A percentile compares a stretch with the other conserved stretches of the same genome.
Conservation (phyloP, 2,797 vertebrate species). For the Anguilla obscura region DNA sequence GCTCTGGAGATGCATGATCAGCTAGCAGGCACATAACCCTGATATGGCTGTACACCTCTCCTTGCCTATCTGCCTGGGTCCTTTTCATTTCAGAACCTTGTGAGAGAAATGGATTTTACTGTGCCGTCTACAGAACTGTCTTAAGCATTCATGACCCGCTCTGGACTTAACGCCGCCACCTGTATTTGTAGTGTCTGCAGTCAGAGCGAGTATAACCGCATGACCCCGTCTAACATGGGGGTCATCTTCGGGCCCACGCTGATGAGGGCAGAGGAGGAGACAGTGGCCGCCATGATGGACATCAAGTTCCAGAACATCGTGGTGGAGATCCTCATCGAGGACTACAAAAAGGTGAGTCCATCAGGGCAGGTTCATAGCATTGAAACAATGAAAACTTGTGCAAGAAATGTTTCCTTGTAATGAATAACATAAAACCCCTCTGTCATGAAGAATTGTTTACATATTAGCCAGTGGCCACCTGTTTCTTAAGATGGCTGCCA, state of each 20-base stretch:
- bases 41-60: not conserved
- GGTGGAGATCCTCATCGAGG: slow-evolving; percentile 94
- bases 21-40: slow-evolving; percentile 1
- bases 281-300: slow-evolving; percentile 97
- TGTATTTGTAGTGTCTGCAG: slow-evolving; percentile 79
- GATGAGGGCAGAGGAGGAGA: slow-evolving; percentile 94
- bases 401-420: not conserved
- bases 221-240: slow-evolving; percentile 95
- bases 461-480: not conserved
- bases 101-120: not conserved
- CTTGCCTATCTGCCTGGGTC: not conserved
- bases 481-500: not conserved
- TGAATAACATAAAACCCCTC: not conserved
- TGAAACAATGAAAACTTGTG: not conserved
- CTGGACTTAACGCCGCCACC: not conserved
- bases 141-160: not conserved
- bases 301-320: slow-evolving; percentile 99
- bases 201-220: slow-evolving; percentile 87
- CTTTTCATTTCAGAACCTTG: not conserved
- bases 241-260: slow-evolving; percentile 96
- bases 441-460: not conserved
- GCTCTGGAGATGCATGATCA: slow-evolving; percentile 20
- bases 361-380: not conserved
- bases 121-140: not conserved
- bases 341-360: slow-evolving; percentile 81